Conservation (phyloP, 2,113 vertebrate species). For the Paraplagusia blochii region DNA sequence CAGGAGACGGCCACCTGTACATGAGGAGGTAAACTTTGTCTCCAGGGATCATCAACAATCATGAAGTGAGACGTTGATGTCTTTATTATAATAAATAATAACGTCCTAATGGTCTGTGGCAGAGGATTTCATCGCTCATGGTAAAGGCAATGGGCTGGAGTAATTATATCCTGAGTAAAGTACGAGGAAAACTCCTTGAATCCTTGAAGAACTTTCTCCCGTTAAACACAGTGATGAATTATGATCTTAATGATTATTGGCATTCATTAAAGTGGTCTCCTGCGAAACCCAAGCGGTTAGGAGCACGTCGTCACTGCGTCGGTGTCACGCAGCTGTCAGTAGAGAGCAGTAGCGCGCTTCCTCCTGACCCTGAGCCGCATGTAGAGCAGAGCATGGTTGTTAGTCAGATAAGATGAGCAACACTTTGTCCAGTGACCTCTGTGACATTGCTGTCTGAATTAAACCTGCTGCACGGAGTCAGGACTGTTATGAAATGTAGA, state of each 20-base stretch:
- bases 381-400: conserved; percentile 19
- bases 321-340: conserved; percentile 37
- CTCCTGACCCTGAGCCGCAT: background rate
- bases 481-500: conserved; percentile 36
- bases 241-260: background rate
- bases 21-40: conserved; percentile 21
- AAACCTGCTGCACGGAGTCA: conserved; percentile 37
- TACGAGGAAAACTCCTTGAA: background rate
- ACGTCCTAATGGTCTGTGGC: conserved; percentile 30
- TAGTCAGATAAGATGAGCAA: conserved; percentile 50
- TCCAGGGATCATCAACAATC: conserved; percentile 42
- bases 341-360: conserved; percentile 73
- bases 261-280: conserved; percentile 4
- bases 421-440: conserved; percentile 64
- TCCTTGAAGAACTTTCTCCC: background rate
- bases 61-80: conserved; percentile 51
- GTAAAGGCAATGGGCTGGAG: conserved; percentile 20
- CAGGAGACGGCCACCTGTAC: conserved; percentile 18
- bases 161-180: conserved; percentile 25
- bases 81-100: conserved; percentile 61
- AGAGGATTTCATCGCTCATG: conserved; percentile 49
- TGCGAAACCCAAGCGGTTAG: conserved; percentile 7
- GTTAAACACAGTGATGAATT: background rate
- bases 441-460: conserved; percentile 63
- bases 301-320: background rate